A percentile compares a stretch with the other conserved stretches of the same genome.
These are phyloP conservation scores for Dasypolia templi DNA, from an alignment of 2,888 invertebrate genomes.

Conservation along the genomic window DNA sequence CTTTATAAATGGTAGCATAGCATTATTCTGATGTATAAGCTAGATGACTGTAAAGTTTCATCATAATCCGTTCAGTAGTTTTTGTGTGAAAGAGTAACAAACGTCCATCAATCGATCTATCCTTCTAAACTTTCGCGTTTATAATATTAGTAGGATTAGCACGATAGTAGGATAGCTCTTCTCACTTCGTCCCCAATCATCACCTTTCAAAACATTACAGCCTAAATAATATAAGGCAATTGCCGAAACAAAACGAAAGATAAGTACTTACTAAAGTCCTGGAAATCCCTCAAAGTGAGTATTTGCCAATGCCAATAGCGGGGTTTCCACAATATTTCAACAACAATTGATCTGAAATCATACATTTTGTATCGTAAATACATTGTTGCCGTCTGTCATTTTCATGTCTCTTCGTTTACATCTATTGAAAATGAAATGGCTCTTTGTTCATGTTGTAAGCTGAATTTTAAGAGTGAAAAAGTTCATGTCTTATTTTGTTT, in stretches of 20 bases:
- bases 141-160: too few relatives aligned
- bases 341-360: slow-evolving; percentile 52
- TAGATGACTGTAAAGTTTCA: too few relatives aligned
- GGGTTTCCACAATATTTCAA: slow-evolving; percentile 56
- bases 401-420: slow-evolving; percentile 34
- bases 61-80: too few relatives aligned
- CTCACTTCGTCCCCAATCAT: too few relatives aligned
- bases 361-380: slow-evolving; percentile 60
- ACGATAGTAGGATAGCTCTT: background rate
- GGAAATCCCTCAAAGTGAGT: slow-evolving; percentile 39
- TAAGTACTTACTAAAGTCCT: slow-evolving; percentile 21
- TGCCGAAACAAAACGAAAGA: slow-evolving; percentile 5
- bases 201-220: background rate
- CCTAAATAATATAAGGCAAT: background rate
- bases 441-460: slow-evolving; percentile 24
- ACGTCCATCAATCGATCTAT: too few relatives aligned
- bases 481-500: background rate
- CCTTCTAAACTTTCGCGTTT: too few relatives aligned
- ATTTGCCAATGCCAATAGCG: slow-evolving; percentile 46
- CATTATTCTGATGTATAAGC: too few relatives aligned
- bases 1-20: too few relatives aligned
- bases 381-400: slow-evolving; percentile 54
- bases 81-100: too few relatives aligned
- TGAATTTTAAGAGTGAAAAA: slow-evolving; percentile 4
- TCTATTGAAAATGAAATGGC: slow-evolving; percentile 31